Evolutionary conservation across 2,113 vertebrate species (phyloP).

Genomic region (Xerus inauris): DNA sequence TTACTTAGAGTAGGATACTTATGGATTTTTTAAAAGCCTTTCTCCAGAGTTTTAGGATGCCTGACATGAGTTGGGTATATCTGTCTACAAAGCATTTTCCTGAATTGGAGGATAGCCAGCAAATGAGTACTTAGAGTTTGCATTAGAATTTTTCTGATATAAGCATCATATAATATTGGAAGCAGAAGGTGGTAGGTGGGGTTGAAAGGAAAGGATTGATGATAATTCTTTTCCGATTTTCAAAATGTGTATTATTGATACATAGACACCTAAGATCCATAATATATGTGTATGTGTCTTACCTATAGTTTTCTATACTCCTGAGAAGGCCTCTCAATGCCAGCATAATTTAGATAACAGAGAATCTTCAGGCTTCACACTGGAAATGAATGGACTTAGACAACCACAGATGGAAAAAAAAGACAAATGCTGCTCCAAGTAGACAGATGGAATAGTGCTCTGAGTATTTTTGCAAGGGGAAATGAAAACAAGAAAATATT

Average conservation of each 20-base stretch:
- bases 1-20: neutral
- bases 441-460: neutral
- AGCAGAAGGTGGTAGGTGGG: neutral
- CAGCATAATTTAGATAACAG: neutral
- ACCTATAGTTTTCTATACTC: neutral
- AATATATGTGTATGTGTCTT: neutral
- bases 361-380: neutral
- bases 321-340: neutral
- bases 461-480: neutral
- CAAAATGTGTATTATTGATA: neutral
- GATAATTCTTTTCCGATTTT: neutral
- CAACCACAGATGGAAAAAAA: neutral
- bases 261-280: neutral
- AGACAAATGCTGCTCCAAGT: neutral
- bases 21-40: neutral
- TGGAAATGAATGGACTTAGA: neutral
- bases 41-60: neutral
- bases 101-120: neutral
- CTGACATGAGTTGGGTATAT: neutral
- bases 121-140: slow-evolving; percentile 35
- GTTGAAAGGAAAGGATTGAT: neutral
- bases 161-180: neutral
- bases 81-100: slow-evolving; percentile 6
- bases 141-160: slow-evolving; percentile 35
- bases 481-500: neutral